Conservation (phyloP, 92 coral and sea anemone species). For the Porites cylindrica region DNA sequence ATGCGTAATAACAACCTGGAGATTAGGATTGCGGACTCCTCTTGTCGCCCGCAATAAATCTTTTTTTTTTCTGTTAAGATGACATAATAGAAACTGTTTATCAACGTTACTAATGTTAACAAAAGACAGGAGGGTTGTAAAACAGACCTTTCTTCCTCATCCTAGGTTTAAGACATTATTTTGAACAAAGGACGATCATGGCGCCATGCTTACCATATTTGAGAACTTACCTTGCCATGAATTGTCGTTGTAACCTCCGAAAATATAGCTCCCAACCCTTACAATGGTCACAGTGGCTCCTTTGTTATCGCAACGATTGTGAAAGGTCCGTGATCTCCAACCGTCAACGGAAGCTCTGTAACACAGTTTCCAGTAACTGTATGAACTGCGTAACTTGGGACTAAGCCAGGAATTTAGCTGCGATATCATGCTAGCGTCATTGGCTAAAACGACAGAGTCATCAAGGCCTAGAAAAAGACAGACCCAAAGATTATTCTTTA, state of each 20-base stretch:
- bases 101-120: too few species aligned
- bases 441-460: neutral
- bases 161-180: too few species aligned
- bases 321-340: conserved; percentile 1
- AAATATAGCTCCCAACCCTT: neutral
- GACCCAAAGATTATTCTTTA: too few species aligned
- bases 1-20: too few species aligned
- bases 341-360: conserved; percentile 1
- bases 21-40: too few species aligned
- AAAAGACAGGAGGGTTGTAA: too few species aligned
- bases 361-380: neutral
- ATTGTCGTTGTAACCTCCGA: neutral
- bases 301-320: neutral
- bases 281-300: conserved; percentile 3
- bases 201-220: neutral
- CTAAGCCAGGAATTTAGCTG: conserved; percentile 12
- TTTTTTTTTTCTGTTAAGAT: too few species aligned
- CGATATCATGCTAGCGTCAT: neutral
- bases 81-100: too few species aligned
- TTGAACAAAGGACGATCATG: too few species aligned
- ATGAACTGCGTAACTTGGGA: neutral
- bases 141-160: too few species aligned
- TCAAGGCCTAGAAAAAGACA: neutral
- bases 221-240: conserved; percentile 5
- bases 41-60: too few species aligned